Evolutionary conservation across 2,113 vertebrate species (phyloP), one percentile per base, ranked within the genome.

Genomic region (Vulpes ferrilata): DNA sequence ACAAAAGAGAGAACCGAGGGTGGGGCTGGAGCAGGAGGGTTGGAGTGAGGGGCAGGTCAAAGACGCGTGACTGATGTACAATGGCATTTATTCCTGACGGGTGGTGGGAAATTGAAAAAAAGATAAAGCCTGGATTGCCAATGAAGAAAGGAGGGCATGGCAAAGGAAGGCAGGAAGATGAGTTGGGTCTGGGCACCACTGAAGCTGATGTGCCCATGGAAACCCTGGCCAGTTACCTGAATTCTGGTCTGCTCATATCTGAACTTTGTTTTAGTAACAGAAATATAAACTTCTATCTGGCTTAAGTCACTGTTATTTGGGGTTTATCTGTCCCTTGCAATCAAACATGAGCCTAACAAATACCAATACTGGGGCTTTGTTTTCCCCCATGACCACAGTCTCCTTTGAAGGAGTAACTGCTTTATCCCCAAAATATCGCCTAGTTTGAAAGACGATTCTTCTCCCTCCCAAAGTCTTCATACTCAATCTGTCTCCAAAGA

Each of bases 381-480:
- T 65, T 91, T 69, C 32, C 32, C 32, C 62, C 48, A 57, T 20
- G 86, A 51, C 25, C 25, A 69, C 13, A 73, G 4, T 62, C 57
- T 80, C 73, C 48, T 89, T 43, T 55, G 78, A 93, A 82, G 79
- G 82, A 43, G 84, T 67, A 97, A 80, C 20, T 69, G 35, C 11
- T 64, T 92, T 27, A 67, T 69, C 12, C 25, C 10, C 53, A 73
- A n/a, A 80, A 76, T 35, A 92, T 30, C 60, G 32, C 55, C 62
- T 20, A 71, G 22, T 55, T 92, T 71, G 22, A 78, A 81, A 59
- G 22, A 48, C 3, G 2, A 22, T 64, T 43, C 25, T 74, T 62
- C 83, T 76, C 11, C 20, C 57, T 94, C 55, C 57, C 35, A 43
- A 22, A 48, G 32, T 62, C 43, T 25, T 43, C 48, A 59, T 35